Base-by-base conservation (phyloP, 2,797 vertebrate species). In the Protonibea diacanthus region DNA sequence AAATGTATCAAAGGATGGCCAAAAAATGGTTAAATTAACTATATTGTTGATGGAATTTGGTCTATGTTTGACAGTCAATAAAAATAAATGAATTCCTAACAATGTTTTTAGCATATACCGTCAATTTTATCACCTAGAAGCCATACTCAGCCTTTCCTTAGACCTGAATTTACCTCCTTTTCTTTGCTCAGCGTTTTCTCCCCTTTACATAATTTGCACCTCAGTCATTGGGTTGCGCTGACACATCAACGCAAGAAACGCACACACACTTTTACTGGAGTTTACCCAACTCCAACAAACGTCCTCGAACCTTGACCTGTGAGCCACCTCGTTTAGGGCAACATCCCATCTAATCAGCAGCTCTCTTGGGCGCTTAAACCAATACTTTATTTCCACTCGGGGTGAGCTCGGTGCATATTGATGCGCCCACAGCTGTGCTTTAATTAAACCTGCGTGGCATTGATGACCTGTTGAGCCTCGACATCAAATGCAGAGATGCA, bases 381-480 rank as follows among this genome's bases (percentile, higher is more conserved):
- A 51, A 60, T 47, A 27, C 18, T 53, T 71, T 49, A 23, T 45
- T 45, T 65, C 44, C 60, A 27, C 74, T 66, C 23, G 0, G 23
- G 25, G 8, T 61, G 61, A 81, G 13, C 60, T 48, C 29, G 2
- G 21, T 33, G 15, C 60, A 67, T 76, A 79, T 62, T 71, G 73
- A 86, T 73, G 61, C 51, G 42, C 21, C 51, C 58, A 62, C 60
- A 84, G 78, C 69, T 80, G 42, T n/a, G 65, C 48, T 84, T 84
- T 84, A 83, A 88, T 86, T 87, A 90, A 85, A 76, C 63, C 66
- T 67, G 72, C 29, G 73, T 48, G 58, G 14, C 60, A 49, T n/a
- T 10, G 29, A 66, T 40, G 52, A 79, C 83, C 85, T 86, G 76
- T 85, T 82, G 83, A 88, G 73, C 27, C 23, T 51, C 1, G 2